These are phyloP conservation scores for Carollia perspicillata DNA, from an alignment of 2,113 vertebrate genomes.

Conservation along the genomic window DNA sequence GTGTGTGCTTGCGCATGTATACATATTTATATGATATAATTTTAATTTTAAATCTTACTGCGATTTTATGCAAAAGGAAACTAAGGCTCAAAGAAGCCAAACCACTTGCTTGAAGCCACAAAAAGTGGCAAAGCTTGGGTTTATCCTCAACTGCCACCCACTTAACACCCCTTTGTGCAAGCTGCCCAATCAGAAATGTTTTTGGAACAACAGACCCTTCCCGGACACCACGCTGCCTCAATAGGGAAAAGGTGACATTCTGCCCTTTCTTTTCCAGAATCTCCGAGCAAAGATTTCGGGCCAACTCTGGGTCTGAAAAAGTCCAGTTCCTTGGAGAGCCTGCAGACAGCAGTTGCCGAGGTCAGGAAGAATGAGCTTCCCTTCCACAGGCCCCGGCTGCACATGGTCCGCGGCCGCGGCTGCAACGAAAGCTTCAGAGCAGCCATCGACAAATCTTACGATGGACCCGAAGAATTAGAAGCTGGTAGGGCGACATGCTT, in stretches of 20 bases:
- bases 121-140: background rate
- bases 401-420: slow-evolving; percentile 95
- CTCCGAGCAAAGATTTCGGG: slow-evolving; percentile 87
- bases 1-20: background rate
- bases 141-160: too few species aligned
- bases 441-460: slow-evolving; percentile 98
- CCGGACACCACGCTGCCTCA: background rate
- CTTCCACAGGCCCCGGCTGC: slow-evolving; percentile 93
- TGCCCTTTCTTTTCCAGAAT: slow-evolving; percentile 76
- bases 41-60: slow-evolving; percentile 23
- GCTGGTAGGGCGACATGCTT: slow-evolving; percentile 83
- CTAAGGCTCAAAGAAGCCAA: background rate
- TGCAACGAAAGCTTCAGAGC: slow-evolving; percentile 98
- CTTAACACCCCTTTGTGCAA: background rate
- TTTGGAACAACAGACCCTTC: background rate
- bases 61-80: background rate
- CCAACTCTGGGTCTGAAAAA: slow-evolving; percentile 97
- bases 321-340: slow-evolving; percentile 97
- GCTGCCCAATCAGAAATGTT: background rate
- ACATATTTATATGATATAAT: background rate
- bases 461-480: slow-evolving; percentile 92
- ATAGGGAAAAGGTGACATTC: background rate
- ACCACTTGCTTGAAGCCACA: background rate
- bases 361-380: slow-evolving; percentile 93
- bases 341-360: slow-evolving; percentile 96